Base-by-base conservation (phyloP, 2,888 invertebrate genomes). In the Ormyrus rosae region DNA sequence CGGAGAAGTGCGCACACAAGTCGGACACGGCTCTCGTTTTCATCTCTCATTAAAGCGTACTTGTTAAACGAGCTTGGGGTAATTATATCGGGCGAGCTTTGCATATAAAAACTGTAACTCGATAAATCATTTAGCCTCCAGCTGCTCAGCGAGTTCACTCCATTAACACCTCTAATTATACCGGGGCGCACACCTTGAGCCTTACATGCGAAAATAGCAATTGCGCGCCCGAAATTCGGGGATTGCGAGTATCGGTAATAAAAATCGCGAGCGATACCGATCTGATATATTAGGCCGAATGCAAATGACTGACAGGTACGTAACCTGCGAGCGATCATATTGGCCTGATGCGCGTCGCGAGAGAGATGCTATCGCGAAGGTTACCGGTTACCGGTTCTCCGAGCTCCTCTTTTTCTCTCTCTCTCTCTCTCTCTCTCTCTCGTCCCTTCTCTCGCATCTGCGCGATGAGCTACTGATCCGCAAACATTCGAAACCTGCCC, bases 91-190 rank as follows among this genome's bases (percentile, higher is more conserved):
- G 4, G 51, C 51, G 53, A 51, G 10, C n/a, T 68, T 34, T 34
- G 19, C 11, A 68, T 8, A 53, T 48, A 51, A 11, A 7, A 5
- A n/a, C 60, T 19, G 19, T 55, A 45, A 46, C 34, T 13, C 50
- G 67, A 61, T 65, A 75, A 75, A 75, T 68, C 75, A 50, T 68
- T 60, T 46, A 19, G 50, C 10, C 73, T 13, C 19, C 19, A 19
- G 19, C 19, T 19, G 45, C 8, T 60, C 8, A n/a, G n/a, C 8
- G 55, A 55, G 50, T 13, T 9, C 19, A 0, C 13, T 5, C 50
- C 67, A 74, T 74, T 74, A 74, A 67, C 74, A 74, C 74, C 74
- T 74, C 58, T 65, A 74, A 67, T 74, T 67, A 50, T 58, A 19
- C 60, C 19, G 19, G 19, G 2, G 19, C 19, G 9, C 19, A n/a